These are phyloP conservation scores for Lasioglossum villosulum DNA, from an alignment of 2,888 invertebrate genomes.

Conservation along the genomic window DNA sequence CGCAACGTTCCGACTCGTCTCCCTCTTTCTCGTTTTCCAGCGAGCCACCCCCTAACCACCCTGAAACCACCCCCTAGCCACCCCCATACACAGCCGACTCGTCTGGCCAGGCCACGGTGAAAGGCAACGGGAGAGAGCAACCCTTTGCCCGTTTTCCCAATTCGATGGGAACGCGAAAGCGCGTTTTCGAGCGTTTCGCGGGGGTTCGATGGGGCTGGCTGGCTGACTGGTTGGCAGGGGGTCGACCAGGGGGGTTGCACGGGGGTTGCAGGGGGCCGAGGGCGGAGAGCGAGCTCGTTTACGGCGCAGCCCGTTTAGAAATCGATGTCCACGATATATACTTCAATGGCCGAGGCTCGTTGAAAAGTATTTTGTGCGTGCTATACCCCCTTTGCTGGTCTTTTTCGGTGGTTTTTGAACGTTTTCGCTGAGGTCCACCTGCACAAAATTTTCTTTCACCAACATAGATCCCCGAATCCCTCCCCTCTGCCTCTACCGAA, in stretches of 20 bases:
- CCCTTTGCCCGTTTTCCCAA: slow-evolving; percentile 77
- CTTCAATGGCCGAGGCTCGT: slow-evolving; percentile 34
- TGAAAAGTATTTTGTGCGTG: slow-evolving; percentile 36
- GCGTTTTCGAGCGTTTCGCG: slow-evolving; percentile 73
- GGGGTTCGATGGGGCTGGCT: slow-evolving; percentile 41
- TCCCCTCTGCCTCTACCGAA: neutral
- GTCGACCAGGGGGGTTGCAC: slow-evolving; percentile 10
- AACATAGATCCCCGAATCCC: neutral
- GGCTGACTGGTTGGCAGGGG: slow-evolving; percentile 40
- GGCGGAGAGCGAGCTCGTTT: slow-evolving; percentile 66
- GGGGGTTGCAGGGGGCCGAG: neutral
- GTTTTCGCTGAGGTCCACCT: neutral
- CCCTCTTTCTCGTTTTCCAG: slow-evolving; percentile 36
- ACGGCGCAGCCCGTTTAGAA: slow-evolving; percentile 74
- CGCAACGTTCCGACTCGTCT: slow-evolving; percentile 31
- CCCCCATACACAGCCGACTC: slow-evolving; percentile 25
- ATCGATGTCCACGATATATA: slow-evolving; percentile 70
- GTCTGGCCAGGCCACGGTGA: slow-evolving; percentile 66
- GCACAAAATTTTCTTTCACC: slow-evolving; percentile 8
- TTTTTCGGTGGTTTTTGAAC: slow-evolving; percentile 15
- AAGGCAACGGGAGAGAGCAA: slow-evolving; percentile 71
- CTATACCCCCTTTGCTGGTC: neutral
- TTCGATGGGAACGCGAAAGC: slow-evolving; percentile 75
- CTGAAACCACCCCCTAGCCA: neutral
- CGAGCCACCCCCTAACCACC: neutral